A percentile compares a stretch with the other conserved stretches of the same genome.
These are phyloP conservation scores for Margaritifera margaritifera DNA, from an alignment of 2,888 invertebrate species.

Conservation along the genomic window DNA sequence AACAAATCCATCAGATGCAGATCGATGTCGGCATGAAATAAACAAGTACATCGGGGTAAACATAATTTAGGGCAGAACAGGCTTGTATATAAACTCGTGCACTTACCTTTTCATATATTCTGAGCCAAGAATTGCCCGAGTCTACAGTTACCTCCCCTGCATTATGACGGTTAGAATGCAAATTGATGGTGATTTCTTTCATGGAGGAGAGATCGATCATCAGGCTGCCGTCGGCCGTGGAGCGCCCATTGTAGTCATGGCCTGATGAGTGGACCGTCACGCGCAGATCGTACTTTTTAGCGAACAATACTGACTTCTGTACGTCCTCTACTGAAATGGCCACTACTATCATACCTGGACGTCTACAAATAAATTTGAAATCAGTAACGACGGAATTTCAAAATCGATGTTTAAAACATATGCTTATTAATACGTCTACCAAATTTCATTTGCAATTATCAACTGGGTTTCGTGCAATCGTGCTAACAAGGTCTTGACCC, in stretches of 20 bases:
- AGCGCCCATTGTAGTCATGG: slow-evolving; percentile 50
- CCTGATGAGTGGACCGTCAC: slow-evolving; percentile 42
- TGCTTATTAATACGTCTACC: too few species aligned
- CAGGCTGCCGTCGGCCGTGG: slow-evolving; percentile 37
- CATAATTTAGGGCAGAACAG: too few species aligned
- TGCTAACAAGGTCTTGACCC: too few species aligned
- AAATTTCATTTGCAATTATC: too few species aligned
- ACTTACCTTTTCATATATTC: slow-evolving; percentile 45
- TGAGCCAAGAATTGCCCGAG: slow-evolving; percentile 44
- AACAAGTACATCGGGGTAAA: too few species aligned
- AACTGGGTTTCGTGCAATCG: too few species aligned
- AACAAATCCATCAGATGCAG: too few species aligned
- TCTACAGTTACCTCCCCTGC: slow-evolving; percentile 49
- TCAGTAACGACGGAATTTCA: too few species aligned
- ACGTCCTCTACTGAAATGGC: slow-evolving; percentile 35
- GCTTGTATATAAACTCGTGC: neutral
- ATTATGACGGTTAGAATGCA: slow-evolving; percentile 32
- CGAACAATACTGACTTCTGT: slow-evolving; percentile 39
- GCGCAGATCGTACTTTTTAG: slow-evolving; percentile 34
- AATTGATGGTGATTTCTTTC: slow-evolving; percentile 26
- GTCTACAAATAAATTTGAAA: neutral
- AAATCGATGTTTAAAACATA: too few species aligned
- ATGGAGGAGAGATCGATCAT: slow-evolving; percentile 38
- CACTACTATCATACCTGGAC: slow-evolving; percentile 27
- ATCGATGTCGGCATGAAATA: too few species aligned